Percentiles rank a stretch among this genome's conserved stretches.
These are phyloP conservation scores for Ormyrus pomaceus DNA, from an alignment of 2,888 invertebrate species.

Conservation along the genomic window DNA sequence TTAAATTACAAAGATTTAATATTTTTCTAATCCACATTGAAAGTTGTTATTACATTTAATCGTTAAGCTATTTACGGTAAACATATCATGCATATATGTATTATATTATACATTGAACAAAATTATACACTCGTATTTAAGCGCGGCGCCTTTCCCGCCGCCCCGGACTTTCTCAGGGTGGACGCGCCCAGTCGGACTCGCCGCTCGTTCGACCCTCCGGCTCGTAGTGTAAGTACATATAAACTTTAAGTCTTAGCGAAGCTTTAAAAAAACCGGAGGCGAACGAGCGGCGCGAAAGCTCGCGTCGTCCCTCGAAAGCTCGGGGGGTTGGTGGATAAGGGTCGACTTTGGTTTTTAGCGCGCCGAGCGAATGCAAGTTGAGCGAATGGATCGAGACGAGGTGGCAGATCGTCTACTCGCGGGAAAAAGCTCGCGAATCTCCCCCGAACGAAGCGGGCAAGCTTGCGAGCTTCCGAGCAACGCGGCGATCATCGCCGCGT, in stretches of 20 bases:
- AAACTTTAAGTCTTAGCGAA: constrained; percentile 20
- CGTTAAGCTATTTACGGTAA: constrained; percentile 66
- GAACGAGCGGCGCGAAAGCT: background rate
- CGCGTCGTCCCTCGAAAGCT: background rate
- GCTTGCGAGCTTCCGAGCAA: background rate
- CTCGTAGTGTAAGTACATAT: constrained; percentile 6
- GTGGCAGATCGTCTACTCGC: constrained; percentile 32
- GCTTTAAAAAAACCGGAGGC: constrained; percentile 22
- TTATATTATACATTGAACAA: constrained; percentile 11
- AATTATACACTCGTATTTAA: constrained; percentile 28
- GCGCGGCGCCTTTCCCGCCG: background rate
- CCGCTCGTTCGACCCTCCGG: background rate
- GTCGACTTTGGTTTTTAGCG: too few relatives aligned
- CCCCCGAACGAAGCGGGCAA: constrained; percentile 20
- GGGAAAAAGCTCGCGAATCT: constrained; percentile 31
- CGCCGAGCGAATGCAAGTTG: too few relatives aligned
- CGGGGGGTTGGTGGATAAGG: too few relatives aligned
- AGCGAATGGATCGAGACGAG: background rate
- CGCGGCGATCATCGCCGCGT: background rate
- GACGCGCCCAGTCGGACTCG: background rate
- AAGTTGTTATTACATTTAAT: constrained; percentile 75
- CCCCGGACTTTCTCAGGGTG: background rate
- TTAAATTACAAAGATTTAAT: constrained; percentile 73
- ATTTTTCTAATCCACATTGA: constrained; percentile 80
- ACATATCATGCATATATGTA: constrained; percentile 55